Base-by-base conservation (phyloP, 2,888 invertebrate genomes). In the Megamerina dolium region DNA sequence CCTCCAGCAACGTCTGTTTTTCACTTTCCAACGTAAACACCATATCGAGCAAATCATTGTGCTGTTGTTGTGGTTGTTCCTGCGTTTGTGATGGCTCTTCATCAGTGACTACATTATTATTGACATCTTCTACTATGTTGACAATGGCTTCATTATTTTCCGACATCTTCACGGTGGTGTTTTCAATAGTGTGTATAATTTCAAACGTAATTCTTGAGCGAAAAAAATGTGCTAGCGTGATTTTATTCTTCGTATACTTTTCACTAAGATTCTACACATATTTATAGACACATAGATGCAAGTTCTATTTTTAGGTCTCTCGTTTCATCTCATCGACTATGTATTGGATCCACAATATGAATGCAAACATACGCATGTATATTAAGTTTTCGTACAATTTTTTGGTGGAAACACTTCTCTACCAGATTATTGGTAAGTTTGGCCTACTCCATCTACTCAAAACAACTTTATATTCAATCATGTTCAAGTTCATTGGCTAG, bases 21-120 rank as follows among this genome's bases (percentile, higher is more conserved):
- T 71, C 72, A 50, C 69, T 68, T 56, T 71, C 71, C 49, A 71
- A 57, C 33, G 59, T 55, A 47, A 70, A 69, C 1, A 71, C 64
- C 55, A 69, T 63, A 46, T 70, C 71, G 19, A 71, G 59, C 33
- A 72, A 57, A 31, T 71, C 70, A 42, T 61, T 63, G 36, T 46
- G 27, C 29, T 37, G 32, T 32, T 66, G 59, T 30, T 36, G 31
- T 31, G 42, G 41, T 43, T 39, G 45, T 2, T 31, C 49, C 4
- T 42, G 9, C 37, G 51, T 44, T 27, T 41, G 18, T 29, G 17
- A 3, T 29, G 33, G 16, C 26, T 32, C 26, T n/a, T 29, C 45
- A 27, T 14, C 14, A 5, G 17, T 21, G 18, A 21, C 29, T 17
- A 51, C 47, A 49, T 64, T 64, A 39, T 62, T 64, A 32, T 63